Conservation (phyloP, 2,113 vertebrate species). For the Mirza zaza region DNA sequence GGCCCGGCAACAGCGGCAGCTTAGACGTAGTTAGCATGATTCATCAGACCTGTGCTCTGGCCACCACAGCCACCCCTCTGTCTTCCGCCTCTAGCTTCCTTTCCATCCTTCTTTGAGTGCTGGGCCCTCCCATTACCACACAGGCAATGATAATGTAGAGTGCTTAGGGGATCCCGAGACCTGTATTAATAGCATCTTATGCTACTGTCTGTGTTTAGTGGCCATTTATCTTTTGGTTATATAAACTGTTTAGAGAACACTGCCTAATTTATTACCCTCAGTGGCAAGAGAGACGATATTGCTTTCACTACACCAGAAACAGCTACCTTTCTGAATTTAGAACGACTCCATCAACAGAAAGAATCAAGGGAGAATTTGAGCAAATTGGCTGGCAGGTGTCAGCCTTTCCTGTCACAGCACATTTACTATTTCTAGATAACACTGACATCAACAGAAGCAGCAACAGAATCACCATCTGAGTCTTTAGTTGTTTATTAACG, state of each 20-base stretch:
- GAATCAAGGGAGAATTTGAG: neutral
- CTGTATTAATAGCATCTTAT: neutral
- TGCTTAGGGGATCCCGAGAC: neutral
- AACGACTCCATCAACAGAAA: neutral
- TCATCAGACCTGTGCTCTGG: neutral
- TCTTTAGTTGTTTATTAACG: conserved; percentile 25
- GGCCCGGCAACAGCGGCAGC: neutral
- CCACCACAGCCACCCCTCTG: neutral
- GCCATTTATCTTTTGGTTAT: neutral
- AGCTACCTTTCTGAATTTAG: neutral
- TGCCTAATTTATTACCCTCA: neutral
- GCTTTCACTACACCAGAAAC: neutral
- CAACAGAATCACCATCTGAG: neutral
- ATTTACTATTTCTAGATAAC: neutral
- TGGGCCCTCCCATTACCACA: neutral
- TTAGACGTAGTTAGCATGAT: neutral
- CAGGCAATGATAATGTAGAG: neutral
- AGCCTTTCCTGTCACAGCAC: neutral
- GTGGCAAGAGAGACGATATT: neutral
- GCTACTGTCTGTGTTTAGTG: neutral
- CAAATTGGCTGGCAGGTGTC: neutral
- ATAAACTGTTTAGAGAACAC: neutral
- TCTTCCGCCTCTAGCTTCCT: neutral
- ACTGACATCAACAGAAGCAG: neutral
- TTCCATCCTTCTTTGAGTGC: neutral